These are phyloP conservation scores for Lithophane leautieri DNA, from an alignment of 2,888 invertebrate species.

Conservation along the genomic window DNA sequence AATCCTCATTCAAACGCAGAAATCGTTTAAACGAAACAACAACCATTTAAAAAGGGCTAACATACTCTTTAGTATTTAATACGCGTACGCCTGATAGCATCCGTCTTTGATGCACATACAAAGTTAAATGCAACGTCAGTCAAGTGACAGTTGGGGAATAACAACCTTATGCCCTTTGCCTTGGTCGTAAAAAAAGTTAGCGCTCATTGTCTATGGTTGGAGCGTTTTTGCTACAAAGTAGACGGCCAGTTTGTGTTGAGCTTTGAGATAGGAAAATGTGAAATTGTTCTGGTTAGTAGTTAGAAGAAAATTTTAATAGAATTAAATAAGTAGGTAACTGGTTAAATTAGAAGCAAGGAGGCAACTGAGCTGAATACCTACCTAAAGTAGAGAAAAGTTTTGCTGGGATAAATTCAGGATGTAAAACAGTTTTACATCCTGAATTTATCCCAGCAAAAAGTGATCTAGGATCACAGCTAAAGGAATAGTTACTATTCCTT, in stretches of 20 bases:
- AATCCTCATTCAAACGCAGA: constrained; percentile 31
- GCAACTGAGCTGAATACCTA: neutral
- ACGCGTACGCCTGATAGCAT: constrained; percentile 65
- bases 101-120: constrained; percentile 64
- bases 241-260: constrained; percentile 49
- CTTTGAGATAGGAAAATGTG: constrained; percentile 23
- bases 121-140: constrained; percentile 46
- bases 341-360: neutral
- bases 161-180: constrained; percentile 64
- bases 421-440: too few relatives aligned
- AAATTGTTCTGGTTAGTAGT: too few relatives aligned
- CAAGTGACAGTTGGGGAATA: constrained; percentile 58
- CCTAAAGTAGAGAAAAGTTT: neutral
- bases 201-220: constrained; percentile 53
- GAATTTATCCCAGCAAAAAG: too few relatives aligned
- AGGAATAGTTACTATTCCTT: too few relatives aligned
- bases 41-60: constrained; percentile 65
- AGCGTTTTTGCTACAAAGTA: constrained; percentile 38
- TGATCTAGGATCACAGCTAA: too few relatives aligned
- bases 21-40: constrained; percentile 46
- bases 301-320: neutral
- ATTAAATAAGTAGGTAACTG: neutral
- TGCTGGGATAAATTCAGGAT: neutral
- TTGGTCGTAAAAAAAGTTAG: constrained; percentile 55
- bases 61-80: constrained; percentile 47